phyloP scores from a whole-genome alignment of 1,140 invertebrate genomes.

The Caenorhabditis remanei region DNA sequence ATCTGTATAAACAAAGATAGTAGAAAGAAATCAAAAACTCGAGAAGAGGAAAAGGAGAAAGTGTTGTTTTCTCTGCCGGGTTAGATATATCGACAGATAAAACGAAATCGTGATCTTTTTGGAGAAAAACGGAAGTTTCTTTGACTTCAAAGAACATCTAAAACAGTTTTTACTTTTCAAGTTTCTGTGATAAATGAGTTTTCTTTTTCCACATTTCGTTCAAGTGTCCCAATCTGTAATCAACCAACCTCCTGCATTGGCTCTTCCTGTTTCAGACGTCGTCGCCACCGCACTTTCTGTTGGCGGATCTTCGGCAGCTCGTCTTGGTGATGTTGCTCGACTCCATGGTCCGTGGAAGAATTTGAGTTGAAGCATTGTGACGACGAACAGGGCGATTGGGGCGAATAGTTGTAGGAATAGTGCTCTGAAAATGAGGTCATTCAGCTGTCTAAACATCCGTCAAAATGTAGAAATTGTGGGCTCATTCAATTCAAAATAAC shows the following conservation, averaged over 20 bases:
- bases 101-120: not conserved
- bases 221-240: not conserved
- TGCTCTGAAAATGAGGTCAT: constrained; percentile 64
- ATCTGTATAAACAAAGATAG: not conserved
- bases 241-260: constrained; percentile 11
- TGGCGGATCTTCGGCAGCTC: constrained; percentile 27
- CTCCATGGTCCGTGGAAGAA: constrained; percentile 76
- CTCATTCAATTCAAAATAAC: not conserved
- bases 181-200: not conserved
- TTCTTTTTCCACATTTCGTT: not conserved
- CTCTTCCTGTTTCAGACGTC: constrained; percentile 37
- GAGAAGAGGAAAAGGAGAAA: not conserved
- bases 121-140: not conserved
- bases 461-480: not conserved
- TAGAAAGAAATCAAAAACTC: too few relatives aligned
- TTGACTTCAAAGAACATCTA: not conserved
- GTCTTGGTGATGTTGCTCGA: constrained; percentile 65
- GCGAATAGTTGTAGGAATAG: constrained; percentile 71
- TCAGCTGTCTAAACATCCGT: not conserved
- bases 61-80: not conserved
- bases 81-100: not conserved
- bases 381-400: constrained; percentile 74
- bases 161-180: not conserved
- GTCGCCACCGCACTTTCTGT: not conserved
- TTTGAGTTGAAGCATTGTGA: constrained; percentile 77